Evolutionary conservation across 2,113 vertebrate genomes (phyloP), one percentile per base, ranked within the genome.

Genomic region (Nerophis lumbriciformis): DNA sequence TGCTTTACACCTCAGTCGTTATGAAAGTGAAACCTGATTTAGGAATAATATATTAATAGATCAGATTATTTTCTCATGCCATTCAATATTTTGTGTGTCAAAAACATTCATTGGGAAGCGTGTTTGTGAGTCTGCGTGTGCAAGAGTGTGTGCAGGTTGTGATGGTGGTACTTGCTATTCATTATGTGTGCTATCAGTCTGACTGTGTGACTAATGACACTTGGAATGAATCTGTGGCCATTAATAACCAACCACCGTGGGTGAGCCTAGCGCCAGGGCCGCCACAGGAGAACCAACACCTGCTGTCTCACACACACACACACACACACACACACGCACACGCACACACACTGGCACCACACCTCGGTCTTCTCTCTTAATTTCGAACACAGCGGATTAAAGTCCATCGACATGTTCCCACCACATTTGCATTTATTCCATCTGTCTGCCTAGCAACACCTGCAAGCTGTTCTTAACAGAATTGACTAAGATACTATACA

Each of bases 241-340:
- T 81, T 85, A 86, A 88, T 84, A 81, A 81, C 69, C 59, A 28
- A 70, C 72, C 75, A 38, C 81, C 73, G 78, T 80, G 70, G 79
- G 78, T 73, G 76, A 74, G 78, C 62, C 7, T 56, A 76, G 70
- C 19, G n/a, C 53, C 4, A 58, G 49, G 63, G 45, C 74, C 36
- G 10, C 75, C 58, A 63, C 75, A 67, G 67, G 69, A 79, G 56
- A 66, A 72, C 19, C 64, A 53, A 56, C 75, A 71, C 73, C 76
- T 80, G 71, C 77, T 81, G 67, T 61, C 36, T 11, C n/a, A 61
- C 60, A 39, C 48, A 61, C 54, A 42, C 66, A 72, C 69, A 54
- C 53, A 54, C 71, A 36, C 35, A 13, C 47, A 61, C 59, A 36
- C 45, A 61, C 53, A 54, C 65, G 69, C 68, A 57, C 42, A 58